Evolutionary conservation across 2,797 vertebrate species (phyloP).

Genomic region (Salarias fasciatus): DNA sequence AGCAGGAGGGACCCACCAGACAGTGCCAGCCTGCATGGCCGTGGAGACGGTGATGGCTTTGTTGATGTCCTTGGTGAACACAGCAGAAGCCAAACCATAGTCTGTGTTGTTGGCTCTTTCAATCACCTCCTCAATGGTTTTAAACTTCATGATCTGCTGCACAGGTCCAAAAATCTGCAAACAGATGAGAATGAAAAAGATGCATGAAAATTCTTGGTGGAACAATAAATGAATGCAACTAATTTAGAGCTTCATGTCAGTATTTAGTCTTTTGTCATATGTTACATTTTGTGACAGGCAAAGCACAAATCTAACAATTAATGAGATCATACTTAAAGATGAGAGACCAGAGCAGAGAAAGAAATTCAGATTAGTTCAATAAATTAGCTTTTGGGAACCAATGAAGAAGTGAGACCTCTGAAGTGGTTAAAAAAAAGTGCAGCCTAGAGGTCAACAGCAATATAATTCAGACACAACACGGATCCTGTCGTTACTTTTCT

Average conservation of each 20-base stretch:
- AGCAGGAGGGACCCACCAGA: constrained; percentile 87
- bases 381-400: no score
- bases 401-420: no score
- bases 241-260: no score
- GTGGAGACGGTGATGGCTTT: constrained; percentile 95
- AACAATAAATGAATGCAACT: no score
- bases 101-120: constrained; percentile 96
- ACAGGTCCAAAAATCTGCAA: constrained; percentile 98
- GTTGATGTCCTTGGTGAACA: constrained; percentile 97
- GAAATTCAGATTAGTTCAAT: neutral
- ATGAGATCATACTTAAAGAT: neutral
- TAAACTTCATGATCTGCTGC: constrained; percentile 98
- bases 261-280: no score
- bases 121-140: constrained; percentile 96
- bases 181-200: constrained; percentile 2
- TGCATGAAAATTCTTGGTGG: neutral
- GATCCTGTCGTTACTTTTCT: no score
- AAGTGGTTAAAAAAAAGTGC: no score
- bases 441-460: no score
- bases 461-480: no score
- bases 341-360: neutral
- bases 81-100: constrained; percentile 93
- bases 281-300: no score
- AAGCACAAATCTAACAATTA: no score
- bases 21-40: constrained; percentile 96